A percentile compares a stretch with the other conserved stretches of the same genome.
Evolutionary conservation across 2,797 vertebrate genomes (phyloP).

Genomic region (Aeoliscus strigatus): DNA sequence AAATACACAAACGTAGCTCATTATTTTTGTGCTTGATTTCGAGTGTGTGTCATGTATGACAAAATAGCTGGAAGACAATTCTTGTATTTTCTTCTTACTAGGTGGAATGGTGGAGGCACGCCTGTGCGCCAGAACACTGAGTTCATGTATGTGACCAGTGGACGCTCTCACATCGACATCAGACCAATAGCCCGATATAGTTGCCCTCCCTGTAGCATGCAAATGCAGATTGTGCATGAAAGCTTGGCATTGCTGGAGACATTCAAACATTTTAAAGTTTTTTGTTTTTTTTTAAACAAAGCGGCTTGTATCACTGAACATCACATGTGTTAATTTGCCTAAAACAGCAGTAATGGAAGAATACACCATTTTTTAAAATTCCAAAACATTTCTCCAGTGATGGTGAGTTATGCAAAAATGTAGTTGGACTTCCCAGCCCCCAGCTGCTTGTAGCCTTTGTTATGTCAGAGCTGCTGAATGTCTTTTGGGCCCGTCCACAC

Average conservation of each 20-base stretch:
- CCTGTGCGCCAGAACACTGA: slow-evolving; percentile 86
- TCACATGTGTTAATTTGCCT: too few species aligned
- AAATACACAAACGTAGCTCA: too few species aligned
- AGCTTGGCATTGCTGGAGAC: slow-evolving; percentile 30
- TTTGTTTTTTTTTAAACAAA: too few species aligned
- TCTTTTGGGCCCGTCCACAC: too few species aligned
- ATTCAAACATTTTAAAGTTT: too few species aligned
- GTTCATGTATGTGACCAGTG: slow-evolving; percentile 87
- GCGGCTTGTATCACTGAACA: too few species aligned
- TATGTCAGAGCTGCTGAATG: slow-evolving; percentile 21
- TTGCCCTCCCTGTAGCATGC: slow-evolving; percentile 1
- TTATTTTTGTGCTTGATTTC: neutral
- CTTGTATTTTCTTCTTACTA: slow-evolving; percentile 80
- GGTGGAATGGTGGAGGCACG: slow-evolving; percentile 93
- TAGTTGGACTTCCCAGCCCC: too few species aligned
- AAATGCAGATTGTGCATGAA: slow-evolving; percentile 8
- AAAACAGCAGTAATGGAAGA: too few species aligned
- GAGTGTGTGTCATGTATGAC: neutral
- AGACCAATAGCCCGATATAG: slow-evolving; percentile 29
- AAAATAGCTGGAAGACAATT: slow-evolving; percentile 40
- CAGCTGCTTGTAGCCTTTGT: slow-evolving; percentile 40
- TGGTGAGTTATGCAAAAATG: too few species aligned
- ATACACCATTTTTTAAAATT: too few species aligned
- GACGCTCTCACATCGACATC: slow-evolving; percentile 26
- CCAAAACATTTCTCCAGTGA: slow-evolving; percentile 26